A percentile compares a stretch with the other conserved stretches of the same genome.
phyloP scores from a whole-genome alignment of 2,888 invertebrate species.

The Hydroisotoma schaefferi region DNA sequence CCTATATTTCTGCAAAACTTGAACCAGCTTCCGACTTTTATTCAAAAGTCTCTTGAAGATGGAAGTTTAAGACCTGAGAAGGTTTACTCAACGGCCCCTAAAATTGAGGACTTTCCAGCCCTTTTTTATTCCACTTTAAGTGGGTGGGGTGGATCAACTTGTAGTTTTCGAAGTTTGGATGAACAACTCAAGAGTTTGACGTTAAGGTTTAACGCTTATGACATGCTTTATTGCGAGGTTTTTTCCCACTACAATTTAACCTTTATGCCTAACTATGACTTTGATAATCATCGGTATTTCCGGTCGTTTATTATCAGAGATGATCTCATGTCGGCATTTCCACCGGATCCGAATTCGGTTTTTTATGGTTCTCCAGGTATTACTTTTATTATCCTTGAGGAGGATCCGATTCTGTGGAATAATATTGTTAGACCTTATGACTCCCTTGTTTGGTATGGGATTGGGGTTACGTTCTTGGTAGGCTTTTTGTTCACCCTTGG shows the following conservation, averaged over 20 bases:
- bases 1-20: background rate
- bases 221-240: constrained; percentile 21
- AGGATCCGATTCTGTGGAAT: constrained; percentile 13
- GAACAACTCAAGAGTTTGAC: background rate
- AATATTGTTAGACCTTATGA: constrained; percentile 19
- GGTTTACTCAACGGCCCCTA: background rate
- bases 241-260: constrained; percentile 13
- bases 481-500: too few species aligned
- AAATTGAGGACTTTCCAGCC: background rate
- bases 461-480: too few species aligned
- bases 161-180: background rate
- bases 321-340: constrained; percentile 23
- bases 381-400: constrained; percentile 20
- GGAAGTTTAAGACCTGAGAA: background rate
- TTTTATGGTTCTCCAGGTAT: constrained; percentile 26
- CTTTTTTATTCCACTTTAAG: background rate
- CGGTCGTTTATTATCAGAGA: constrained; percentile 10
- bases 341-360: constrained; percentile 16
- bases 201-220: background rate
- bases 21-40: background rate
- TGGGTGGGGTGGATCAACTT: background rate
- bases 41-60: background rate
- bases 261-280: constrained; percentile 4
- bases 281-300: background rate
- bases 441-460: constrained; percentile 6